A percentile compares a stretch with the other conserved stretches of the same genome.
Conservation (phyloP, 2,888 invertebrate genomes). For the Drosophila falleni region DNA sequence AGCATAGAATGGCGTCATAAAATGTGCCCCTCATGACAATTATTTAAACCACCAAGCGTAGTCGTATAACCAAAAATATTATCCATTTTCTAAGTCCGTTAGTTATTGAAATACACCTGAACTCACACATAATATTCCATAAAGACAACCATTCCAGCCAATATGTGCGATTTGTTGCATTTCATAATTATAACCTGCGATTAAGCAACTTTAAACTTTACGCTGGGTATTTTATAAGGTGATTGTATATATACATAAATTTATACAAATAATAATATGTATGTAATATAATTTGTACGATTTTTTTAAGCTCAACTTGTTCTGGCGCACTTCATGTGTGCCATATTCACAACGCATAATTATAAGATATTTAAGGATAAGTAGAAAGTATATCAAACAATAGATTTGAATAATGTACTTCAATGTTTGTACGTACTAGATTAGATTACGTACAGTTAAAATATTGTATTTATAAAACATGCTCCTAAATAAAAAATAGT, state of each 20-base stretch:
- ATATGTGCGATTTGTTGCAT: conserved; percentile 28
- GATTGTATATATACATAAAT: conserved; percentile 30
- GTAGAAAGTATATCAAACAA: conserved; percentile 6
- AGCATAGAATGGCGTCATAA: conserved; percentile 60
- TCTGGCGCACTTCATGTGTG: conserved; percentile 3
- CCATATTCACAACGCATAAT: conserved; percentile 15
- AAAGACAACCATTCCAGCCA: conserved; percentile 62
- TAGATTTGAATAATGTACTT: conserved; percentile 33
- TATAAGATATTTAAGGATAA: conserved; percentile 8
- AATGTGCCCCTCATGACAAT: conserved; percentile 64
- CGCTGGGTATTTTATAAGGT: conserved; percentile 42
- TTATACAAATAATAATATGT: conserved; percentile 9
- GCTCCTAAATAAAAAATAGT: conserved; percentile 4
- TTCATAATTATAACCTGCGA: conserved; percentile 14
- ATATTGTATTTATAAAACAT: conserved; percentile 5
- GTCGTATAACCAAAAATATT: conserved; percentile 44
- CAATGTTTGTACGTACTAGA: conserved; percentile 24
- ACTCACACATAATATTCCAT: conserved; percentile 50
- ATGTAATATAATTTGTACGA: conserved; percentile 10
- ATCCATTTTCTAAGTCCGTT: conserved; percentile 41
- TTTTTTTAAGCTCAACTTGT: conserved; percentile 9
- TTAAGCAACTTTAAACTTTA: conserved; percentile 18
- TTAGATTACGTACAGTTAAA: conserved; percentile 5
- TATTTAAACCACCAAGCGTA: conserved; percentile 18
- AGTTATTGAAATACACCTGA: conserved; percentile 20